These are phyloP conservation scores for Drosophila elegans DNA, from an alignment of 1,140 invertebrate species.

Conservation along the genomic window DNA sequence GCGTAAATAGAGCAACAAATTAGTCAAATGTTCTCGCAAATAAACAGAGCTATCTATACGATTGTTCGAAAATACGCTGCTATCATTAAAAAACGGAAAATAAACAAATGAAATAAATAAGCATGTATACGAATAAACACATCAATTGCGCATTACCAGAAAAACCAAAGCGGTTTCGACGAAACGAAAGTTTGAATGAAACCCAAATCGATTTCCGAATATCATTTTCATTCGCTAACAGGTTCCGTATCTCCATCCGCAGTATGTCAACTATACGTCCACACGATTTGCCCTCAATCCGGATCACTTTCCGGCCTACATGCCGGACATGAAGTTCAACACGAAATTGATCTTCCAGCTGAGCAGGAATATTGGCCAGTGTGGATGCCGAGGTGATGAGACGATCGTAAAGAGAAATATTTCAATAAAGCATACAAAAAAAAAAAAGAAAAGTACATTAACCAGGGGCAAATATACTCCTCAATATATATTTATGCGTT, in stretches of 20 bases:
- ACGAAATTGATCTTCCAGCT: slow-evolving; percentile 43
- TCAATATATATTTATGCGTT: slow-evolving; percentile 15
- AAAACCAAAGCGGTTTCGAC: slow-evolving; percentile 36
- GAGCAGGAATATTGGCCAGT: slow-evolving; percentile 23
- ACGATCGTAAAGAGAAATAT: slow-evolving; percentile 26
- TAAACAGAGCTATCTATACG: slow-evolving; percentile 33
- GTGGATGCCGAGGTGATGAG: slow-evolving; percentile 56
- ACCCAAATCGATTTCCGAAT: slow-evolving; percentile 18
- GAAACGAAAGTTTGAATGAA: slow-evolving; percentile 45
- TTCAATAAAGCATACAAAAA: slow-evolving; percentile 17
- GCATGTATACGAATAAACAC: slow-evolving; percentile 18
- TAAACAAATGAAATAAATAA: slow-evolving; percentile 22
- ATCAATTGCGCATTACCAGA: slow-evolving; percentile 33
- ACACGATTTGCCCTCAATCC: slow-evolving; percentile 67
- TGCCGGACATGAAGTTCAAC: slow-evolving; percentile 72
- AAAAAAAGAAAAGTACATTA: slow-evolving; percentile 10
- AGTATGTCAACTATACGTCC: slow-evolving; percentile 59
- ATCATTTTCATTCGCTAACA: slow-evolving; percentile 18
- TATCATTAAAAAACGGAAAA: slow-evolving; percentile 24
- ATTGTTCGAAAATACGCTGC: slow-evolving; percentile 33
- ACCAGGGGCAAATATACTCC: slow-evolving; percentile 17
- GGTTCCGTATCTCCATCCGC: not conserved
- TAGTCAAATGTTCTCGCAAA: slow-evolving; percentile 25
- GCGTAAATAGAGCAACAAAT: slow-evolving; percentile 33
- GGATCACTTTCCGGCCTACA: slow-evolving; percentile 63